phyloP scores from a whole-genome alignment of 2,113 vertebrate species.

The Paracanthobrama guichenoti region DNA sequence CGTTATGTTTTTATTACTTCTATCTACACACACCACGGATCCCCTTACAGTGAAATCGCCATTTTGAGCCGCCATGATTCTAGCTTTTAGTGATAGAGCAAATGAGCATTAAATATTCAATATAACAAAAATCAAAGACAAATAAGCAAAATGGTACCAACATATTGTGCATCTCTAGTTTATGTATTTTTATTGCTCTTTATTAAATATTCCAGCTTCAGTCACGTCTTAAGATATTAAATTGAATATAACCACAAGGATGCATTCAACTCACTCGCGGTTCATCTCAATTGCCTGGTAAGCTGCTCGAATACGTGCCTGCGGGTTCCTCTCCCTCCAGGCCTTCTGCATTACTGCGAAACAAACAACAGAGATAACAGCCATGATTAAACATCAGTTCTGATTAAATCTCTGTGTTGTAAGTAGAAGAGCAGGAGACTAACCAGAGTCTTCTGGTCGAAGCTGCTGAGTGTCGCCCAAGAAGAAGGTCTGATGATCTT shows the following conservation, averaged over 20 bases:
- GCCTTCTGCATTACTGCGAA: conserved; percentile 96
- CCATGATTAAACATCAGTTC: not conserved
- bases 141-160: not conserved
- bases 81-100: not conserved
- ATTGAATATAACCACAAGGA: not conserved
- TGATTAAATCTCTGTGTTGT: not conserved
- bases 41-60: too few species aligned
- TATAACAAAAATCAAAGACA: not conserved
- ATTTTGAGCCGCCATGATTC: too few species aligned
- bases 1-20: too few species aligned
- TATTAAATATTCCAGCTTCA: not conserved
- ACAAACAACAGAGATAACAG: conserved; percentile 27
- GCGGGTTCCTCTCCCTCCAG: conserved; percentile 96
- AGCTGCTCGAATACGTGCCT: conserved; percentile 93
- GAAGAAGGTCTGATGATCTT: conserved; percentile 98
- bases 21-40: too few species aligned
- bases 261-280: conserved; percentile 86
- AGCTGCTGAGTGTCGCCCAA: conserved; percentile 92
- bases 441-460: conserved; percentile 92
- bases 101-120: not conserved
- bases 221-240: not conserved
- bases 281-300: conserved; percentile 94
- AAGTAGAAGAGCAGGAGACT: conserved; percentile 6
- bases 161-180: not conserved
- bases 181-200: not conserved